These are phyloP conservation scores for Opisthocomus hoazin DNA, from an alignment of 2,113 vertebrate species.

Conservation along the genomic window DNA sequence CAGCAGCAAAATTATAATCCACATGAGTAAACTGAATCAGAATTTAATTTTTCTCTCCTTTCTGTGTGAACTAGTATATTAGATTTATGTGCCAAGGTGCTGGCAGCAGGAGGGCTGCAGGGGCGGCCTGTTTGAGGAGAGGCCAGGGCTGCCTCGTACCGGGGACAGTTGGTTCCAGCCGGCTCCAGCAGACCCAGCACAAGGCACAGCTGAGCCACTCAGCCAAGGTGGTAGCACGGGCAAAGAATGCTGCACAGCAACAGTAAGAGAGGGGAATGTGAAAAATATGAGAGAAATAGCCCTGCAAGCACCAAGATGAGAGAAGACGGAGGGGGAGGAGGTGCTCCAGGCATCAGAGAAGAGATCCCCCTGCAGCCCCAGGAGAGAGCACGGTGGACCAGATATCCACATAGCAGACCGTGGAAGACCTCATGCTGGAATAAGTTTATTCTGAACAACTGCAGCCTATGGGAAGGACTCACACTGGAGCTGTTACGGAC, in stretches of 20 bases:
- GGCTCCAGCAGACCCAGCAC: no score
- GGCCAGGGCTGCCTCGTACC: background rate
- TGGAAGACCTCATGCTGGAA: background rate
- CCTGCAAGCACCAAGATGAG: background rate
- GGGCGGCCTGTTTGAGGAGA: no score
- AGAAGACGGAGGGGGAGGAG: background rate
- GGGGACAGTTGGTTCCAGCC: no score
- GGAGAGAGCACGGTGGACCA: background rate
- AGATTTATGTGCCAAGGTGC: background rate
- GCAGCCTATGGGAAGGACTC: background rate
- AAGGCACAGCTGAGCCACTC: background rate
- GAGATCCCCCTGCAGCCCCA: background rate
- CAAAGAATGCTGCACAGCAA: background rate
- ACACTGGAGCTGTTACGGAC: background rate
- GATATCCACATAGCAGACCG: background rate
- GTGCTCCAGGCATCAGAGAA: background rate
- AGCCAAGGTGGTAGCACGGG: no score
- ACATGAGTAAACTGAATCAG: background rate
- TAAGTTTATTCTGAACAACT: background rate
- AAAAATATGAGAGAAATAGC: background rate
- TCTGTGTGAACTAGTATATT: background rate
- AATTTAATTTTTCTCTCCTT: background rate
- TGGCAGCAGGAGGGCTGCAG: background rate
- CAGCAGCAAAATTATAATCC: background rate
- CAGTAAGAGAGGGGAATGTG: background rate